Percentiles rank a stretch among this genome's conserved stretches.
These are phyloP conservation scores for Eristalis arbustorum DNA, from an alignment of 2,888 invertebrate genomes.

Conservation along the genomic window DNA sequence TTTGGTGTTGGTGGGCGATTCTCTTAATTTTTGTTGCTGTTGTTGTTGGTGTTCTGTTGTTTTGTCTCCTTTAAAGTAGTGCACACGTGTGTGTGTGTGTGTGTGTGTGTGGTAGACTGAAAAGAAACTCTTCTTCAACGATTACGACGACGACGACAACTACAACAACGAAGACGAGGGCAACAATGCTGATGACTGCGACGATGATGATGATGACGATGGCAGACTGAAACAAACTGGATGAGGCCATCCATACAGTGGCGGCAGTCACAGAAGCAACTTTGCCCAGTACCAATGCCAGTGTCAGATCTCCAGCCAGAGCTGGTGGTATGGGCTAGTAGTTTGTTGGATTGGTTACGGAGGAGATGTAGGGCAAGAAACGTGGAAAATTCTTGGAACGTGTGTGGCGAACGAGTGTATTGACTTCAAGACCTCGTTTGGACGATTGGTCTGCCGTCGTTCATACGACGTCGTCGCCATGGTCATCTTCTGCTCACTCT, in stretches of 20 bases:
- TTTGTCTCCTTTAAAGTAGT: slow-evolving; percentile 37
- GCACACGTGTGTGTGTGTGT: neutral
- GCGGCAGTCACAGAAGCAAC: slow-evolving; percentile 17
- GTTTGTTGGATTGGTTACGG: slow-evolving; percentile 39
- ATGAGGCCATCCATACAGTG: slow-evolving; percentile 36
- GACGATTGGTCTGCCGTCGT: slow-evolving; percentile 60
- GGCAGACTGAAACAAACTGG: slow-evolving; percentile 51
- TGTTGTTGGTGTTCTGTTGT: neutral
- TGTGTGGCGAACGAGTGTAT: slow-evolving; percentile 72
- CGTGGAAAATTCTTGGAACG: slow-evolving; percentile 72
- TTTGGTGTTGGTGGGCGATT: slow-evolving; percentile 65
- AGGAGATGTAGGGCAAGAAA: slow-evolving; percentile 70
- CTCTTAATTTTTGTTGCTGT: slow-evolving; percentile 21
- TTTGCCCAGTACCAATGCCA: neutral
- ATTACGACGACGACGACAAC: neutral
- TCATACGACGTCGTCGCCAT: slow-evolving; percentile 21
- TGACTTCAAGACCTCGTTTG: slow-evolving; percentile 72
- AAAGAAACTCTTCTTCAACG: slow-evolving; percentile 37
- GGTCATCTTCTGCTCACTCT: slow-evolving; percentile 38
- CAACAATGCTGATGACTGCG: slow-evolving; percentile 23
- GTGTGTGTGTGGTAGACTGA: slow-evolving; percentile 20
- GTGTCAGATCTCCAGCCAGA: slow-evolving; percentile 10
- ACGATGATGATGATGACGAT: slow-evolving; percentile 58
- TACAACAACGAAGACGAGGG: slow-evolving; percentile 19
- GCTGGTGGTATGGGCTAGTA: slow-evolving; percentile 29